Percentiles rank a stretch among this genome's conserved stretches.
phyloP scores from a whole-genome alignment of 2,888 invertebrate species.

The Cheilosia impressa region DNA sequence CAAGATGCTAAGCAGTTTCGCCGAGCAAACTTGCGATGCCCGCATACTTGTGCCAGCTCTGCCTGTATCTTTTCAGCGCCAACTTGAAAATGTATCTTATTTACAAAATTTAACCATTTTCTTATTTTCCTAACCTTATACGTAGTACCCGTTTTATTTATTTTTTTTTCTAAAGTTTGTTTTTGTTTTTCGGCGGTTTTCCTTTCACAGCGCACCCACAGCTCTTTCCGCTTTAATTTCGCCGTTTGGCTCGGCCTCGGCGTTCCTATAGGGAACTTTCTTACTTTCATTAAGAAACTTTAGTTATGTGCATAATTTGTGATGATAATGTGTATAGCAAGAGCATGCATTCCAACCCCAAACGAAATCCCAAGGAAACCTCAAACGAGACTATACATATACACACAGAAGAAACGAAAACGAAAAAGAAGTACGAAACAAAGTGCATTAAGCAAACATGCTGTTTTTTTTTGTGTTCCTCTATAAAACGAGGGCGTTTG shows the following conservation, averaged over 20 bases:
- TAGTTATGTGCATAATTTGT: constrained; percentile 75
- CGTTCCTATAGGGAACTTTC: constrained; percentile 40
- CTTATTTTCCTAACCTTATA: constrained; percentile 33
- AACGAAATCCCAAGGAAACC: constrained; percentile 40
- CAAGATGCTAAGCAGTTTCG: constrained; percentile 13
- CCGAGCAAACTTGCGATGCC: constrained; percentile 8
- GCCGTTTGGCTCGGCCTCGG: not conserved
- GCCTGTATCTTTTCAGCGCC: constrained; percentile 37
- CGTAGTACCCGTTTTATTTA: constrained; percentile 16
- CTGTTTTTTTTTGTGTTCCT: not conserved
- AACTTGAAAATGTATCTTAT: constrained; percentile 57
- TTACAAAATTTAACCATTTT: constrained; percentile 59
- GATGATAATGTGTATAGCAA: constrained; percentile 61
- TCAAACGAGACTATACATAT: constrained; percentile 45
- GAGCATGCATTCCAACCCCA: constrained; percentile 11
- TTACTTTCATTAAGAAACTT: constrained; percentile 75
- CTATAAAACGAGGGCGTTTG: constrained; percentile 11
- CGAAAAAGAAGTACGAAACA: constrained; percentile 24
- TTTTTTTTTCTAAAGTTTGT: not conserved
- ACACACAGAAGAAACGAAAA: not conserved
- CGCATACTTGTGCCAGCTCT: not conserved
- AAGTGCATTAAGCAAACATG: constrained; percentile 60
- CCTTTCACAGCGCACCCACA: not conserved
- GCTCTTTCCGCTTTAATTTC: constrained; percentile 14
- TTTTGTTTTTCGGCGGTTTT: constrained; percentile 24